These are phyloP conservation scores for Plectrocnemia conspersa DNA, from an alignment of 1,140 invertebrate species.

Conservation along the genomic window DNA sequence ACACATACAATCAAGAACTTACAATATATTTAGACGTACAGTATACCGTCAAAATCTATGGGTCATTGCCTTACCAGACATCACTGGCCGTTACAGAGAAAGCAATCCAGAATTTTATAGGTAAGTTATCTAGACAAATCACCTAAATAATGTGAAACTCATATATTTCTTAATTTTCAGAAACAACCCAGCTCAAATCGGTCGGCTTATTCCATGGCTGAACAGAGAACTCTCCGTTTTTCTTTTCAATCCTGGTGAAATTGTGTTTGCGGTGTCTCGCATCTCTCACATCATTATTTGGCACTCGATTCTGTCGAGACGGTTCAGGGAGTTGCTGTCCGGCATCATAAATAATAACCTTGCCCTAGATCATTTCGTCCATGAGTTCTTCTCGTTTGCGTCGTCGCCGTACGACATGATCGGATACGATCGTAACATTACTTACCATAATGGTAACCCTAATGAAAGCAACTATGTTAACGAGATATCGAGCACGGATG, in stretches of 20 bases:
- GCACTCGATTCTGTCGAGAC: constrained; percentile 66
- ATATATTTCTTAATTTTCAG: constrained; percentile 46
- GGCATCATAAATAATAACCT: constrained; percentile 54
- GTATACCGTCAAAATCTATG: constrained; percentile 76
- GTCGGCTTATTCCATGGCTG: constrained; percentile 82
- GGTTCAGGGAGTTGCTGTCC: constrained; percentile 62
- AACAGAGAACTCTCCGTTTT: constrained; percentile 78
- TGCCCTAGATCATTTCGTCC: constrained; percentile 80
- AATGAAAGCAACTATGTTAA: constrained; percentile 36
- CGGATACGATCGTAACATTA: constrained; percentile 63
- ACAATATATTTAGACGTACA: constrained; percentile 53
- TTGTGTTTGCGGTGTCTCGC: constrained; percentile 61
- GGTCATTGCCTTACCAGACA: constrained; percentile 61
- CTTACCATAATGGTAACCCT: constrained; percentile 46
- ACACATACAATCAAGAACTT: constrained; percentile 6
- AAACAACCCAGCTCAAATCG: constrained; percentile 70
- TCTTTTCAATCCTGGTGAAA: constrained; percentile 56
- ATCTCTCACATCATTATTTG: constrained; percentile 66
- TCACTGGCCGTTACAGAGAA: constrained; percentile 64
- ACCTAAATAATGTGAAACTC: constrained; percentile 1
- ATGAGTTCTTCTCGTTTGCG: constrained; percentile 85
- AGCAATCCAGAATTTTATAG: constrained; percentile 70
- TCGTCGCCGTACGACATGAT: constrained; percentile 78
- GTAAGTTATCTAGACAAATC: constrained; percentile 40
- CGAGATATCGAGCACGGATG: constrained; percentile 46